Percentiles rank a stretch among this genome's conserved stretches.
Evolutionary conservation across 2,797 vertebrate species (phyloP).

Genomic region (Betta splendens): DNA sequence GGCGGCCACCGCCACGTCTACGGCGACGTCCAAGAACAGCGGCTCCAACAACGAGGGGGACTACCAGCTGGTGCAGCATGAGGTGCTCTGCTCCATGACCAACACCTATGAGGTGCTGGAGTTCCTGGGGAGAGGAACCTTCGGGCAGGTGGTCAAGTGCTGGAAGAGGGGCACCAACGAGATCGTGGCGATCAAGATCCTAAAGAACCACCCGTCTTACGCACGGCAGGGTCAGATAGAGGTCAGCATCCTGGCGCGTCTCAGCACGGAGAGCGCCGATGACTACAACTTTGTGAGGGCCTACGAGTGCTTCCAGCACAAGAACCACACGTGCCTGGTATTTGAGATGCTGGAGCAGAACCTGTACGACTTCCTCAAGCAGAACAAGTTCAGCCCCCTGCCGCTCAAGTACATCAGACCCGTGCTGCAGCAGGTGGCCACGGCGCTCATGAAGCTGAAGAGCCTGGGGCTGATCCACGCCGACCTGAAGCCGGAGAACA

Average conservation of each 20-base stretch:
- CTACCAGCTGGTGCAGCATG: conserved; percentile 98
- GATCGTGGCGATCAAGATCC: conserved; percentile 99
- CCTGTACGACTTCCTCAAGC: conserved; percentile 98
- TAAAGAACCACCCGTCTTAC: conserved; percentile 98
- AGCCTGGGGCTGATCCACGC: conserved; percentile 97
- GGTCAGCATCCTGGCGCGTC: conserved; percentile 96
- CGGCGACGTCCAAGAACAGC: conserved; percentile 95
- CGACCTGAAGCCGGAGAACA: conserved; percentile 98
- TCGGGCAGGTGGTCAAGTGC: conserved; percentile 98
- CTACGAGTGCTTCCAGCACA: conserved; percentile 99
- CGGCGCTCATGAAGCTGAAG: conserved; percentile 98
- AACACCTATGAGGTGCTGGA: conserved; percentile 98
- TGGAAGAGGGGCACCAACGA: conserved; percentile 99
- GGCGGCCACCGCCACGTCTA: conserved; percentile 90
- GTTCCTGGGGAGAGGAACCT: conserved; percentile 96
- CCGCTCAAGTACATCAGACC: conserved; percentile 97
- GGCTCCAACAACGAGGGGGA: conserved; percentile 97
- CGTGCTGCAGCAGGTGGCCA: conserved; percentile 96
- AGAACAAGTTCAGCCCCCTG: conserved; percentile 99
- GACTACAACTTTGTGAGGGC: conserved; percentile 99
- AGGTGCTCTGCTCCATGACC: conserved; percentile 99
- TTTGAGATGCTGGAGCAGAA: conserved; percentile 99
- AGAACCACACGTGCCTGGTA: conserved; percentile 99
- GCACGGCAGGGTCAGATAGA: conserved; percentile 98
- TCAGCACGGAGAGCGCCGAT: conserved; percentile 96